Base-by-base conservation (phyloP, 2,888 invertebrate genomes). In the Amitus sp. region DNA sequence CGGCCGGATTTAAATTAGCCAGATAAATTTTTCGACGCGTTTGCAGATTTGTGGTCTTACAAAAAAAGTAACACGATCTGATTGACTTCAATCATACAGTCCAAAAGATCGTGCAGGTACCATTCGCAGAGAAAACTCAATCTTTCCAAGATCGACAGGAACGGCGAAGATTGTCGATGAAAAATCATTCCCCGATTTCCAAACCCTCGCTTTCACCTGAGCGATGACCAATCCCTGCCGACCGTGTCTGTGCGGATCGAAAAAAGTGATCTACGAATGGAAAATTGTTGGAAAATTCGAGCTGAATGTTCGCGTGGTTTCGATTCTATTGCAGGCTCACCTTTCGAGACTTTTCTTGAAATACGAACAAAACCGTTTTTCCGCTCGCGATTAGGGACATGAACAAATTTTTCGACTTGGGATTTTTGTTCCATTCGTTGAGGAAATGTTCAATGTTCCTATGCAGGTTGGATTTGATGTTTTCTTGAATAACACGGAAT, bases 1-100 rank as follows among this genome's bases (percentile, higher is more conserved):
- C n/a, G n/a, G n/a, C 39, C 23, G 45, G 19, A 49, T 65, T 33
- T 63, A 9, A 54, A 51, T n/a, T 65, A 52, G 47, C 69, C 66
- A 17, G 62, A n/a, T 39, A 47, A 46, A 45, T 18, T 61, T 18
- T 17, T 27, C 18, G 47, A 52, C 15, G 46, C 45, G 49, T 42
- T 56, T n/a, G 18, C 10, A 18, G 60, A 62, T 53, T 58, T 18
- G 15, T 12, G 28, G n/a, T 65, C 48, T 37, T 85, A 84, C 61
- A 86, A 74, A 69, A 85, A 85, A 28, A 85, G 83, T 49, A 86
- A 72, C 73, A 86, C 86, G 63, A 86, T 86, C 42, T 84, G 73
- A 53, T 80, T 65, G 7, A 84, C 81, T 67, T 80, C 74, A 4
- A 76, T 75, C 60, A 82, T 77, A 62, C 83, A 84, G 47, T 82